Percentiles rank a stretch among this genome's conserved stretches.
These are phyloP conservation scores for Sarcophaga peregrina DNA, from an alignment of 1,140 invertebrate genomes.

Conservation along the genomic window DNA sequence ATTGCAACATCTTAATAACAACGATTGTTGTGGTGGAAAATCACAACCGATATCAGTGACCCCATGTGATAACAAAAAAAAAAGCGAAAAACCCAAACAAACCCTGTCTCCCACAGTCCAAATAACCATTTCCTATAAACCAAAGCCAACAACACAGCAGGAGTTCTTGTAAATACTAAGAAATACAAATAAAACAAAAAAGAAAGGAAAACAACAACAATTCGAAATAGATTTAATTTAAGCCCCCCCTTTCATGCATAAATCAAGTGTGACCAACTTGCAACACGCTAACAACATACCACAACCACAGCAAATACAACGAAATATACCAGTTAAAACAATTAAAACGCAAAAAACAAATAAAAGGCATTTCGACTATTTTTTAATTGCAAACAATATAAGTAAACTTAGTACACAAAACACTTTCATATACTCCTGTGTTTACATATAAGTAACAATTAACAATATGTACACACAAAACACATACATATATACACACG, in stretches of 20 bases:
- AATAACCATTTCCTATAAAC: neutral
- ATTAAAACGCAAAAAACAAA: neutral
- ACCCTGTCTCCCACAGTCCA: neutral
- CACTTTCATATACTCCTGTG: neutral
- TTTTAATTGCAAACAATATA: neutral
- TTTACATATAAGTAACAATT: neutral
- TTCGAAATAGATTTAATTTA: no score
- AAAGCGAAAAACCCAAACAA: neutral
- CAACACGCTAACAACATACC: neutral
- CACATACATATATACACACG: neutral
- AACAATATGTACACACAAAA: neutral
- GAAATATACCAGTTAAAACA: neutral
- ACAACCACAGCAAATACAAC: neutral
- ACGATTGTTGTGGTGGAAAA: neutral
- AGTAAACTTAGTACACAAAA: neutral
- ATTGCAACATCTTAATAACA: constrained; percentile 22
- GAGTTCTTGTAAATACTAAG: no score
- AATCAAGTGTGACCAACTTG: neutral
- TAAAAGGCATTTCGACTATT: neutral
- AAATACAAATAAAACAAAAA: no score
- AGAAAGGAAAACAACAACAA: no score
- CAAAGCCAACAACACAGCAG: neutral
- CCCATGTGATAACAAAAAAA: neutral
- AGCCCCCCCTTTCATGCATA: neutral
- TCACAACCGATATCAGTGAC: constrained; percentile 24